These are phyloP conservation scores for Stegodyphus mimosarum DNA, from an alignment of 1,140 invertebrate species.

Conservation along the genomic window DNA sequence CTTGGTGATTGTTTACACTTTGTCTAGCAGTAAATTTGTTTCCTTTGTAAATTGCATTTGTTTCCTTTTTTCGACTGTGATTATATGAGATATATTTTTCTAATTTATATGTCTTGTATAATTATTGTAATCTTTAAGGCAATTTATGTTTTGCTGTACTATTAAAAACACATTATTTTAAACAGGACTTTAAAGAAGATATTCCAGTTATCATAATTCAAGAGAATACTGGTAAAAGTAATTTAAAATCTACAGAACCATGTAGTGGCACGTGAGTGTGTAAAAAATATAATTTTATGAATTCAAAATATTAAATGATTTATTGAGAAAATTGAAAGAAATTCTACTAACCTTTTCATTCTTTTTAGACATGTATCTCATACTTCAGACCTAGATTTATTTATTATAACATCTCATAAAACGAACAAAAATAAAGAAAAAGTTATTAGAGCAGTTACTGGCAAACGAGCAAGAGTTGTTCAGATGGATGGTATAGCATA, in stretches of 20 bases:
- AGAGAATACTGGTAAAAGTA: background rate
- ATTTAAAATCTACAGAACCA: conserved; percentile 30
- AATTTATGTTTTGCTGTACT: background rate
- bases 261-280: conserved; percentile 52
- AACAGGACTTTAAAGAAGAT: background rate
- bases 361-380: conserved; percentile 33
- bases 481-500: conserved; percentile 24
- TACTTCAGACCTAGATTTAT: conserved; percentile 35
- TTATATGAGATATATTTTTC: background rate
- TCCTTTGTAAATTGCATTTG: no score
- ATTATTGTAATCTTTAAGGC: background rate
- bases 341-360: background rate
- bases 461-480: conserved; percentile 22
- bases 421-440: conserved; percentile 38
- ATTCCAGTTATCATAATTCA: conserved; percentile 41
- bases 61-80: no score
- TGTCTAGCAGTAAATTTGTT: no score
- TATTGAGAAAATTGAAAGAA: background rate
- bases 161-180: no score
- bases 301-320: background rate
- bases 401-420: conserved; percentile 34
- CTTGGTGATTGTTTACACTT: no score
- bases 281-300: background rate
- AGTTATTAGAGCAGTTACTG: conserved; percentile 44
- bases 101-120: background rate